These are phyloP conservation scores for Trididemnum nubilum DNA, from an alignment of 23 tunicate genomes.

Conservation along the genomic window DNA sequence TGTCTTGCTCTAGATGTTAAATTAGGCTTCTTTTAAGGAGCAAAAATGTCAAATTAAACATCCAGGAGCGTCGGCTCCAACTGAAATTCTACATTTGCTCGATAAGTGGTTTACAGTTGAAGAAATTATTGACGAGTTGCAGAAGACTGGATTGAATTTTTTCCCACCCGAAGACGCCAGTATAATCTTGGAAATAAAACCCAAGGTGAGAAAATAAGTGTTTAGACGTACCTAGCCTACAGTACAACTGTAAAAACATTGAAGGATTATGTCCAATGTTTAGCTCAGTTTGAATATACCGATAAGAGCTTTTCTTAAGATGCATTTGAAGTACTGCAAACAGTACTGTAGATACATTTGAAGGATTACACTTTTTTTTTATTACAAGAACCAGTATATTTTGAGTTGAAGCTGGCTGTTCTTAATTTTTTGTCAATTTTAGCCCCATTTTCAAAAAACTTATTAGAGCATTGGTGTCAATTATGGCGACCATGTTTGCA, in stretches of 20 bases:
- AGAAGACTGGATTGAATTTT: constrained; percentile 65
- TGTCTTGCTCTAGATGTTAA: too few relatives aligned
- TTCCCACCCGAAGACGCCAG: constrained; percentile 81
- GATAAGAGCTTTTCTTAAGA: too few relatives aligned
- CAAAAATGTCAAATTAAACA: constrained; percentile 49
- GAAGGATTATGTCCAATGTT: neutral
- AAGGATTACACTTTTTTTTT: too few relatives aligned
- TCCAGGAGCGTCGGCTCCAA: constrained; percentile 59
- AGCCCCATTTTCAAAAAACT: too few relatives aligned
- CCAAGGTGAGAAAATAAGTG: constrained; percentile 50
- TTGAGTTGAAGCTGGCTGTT: too few relatives aligned
- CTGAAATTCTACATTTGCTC: constrained; percentile 52
- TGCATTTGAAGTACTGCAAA: too few relatives aligned
- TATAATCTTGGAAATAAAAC: constrained; percentile 59
- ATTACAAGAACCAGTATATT: too few relatives aligned
- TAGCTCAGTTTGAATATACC: too few relatives aligned
- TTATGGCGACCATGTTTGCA: too few relatives aligned
- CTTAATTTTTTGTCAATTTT: too few relatives aligned
- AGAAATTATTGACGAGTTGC: constrained; percentile 35
- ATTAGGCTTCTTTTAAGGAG: constrained; percentile 38
- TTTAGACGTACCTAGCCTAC: neutral
- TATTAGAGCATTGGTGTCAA: too few relatives aligned
- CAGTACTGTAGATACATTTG: too few relatives aligned
- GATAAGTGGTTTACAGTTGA: constrained; percentile 67
- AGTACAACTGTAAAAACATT: neutral